Percentiles rank a stretch among this genome's conserved stretches.
Conservation (phyloP, 2,888 invertebrate species). For the Ischnura elegans region DNA sequence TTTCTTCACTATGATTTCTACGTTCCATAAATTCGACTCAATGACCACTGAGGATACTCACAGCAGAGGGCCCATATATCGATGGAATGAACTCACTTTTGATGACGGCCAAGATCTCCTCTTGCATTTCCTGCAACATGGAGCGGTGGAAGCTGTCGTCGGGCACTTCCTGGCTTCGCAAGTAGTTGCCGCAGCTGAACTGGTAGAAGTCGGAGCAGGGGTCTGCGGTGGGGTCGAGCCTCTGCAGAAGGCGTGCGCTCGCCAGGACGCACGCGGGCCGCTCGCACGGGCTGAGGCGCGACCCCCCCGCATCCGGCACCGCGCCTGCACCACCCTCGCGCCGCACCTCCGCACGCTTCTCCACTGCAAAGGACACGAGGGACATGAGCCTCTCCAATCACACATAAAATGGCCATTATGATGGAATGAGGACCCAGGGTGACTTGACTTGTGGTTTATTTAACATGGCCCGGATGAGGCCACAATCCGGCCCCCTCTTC, state of each 20-base stretch:
- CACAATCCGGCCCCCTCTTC: too few relatives aligned
- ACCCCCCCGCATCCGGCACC: not conserved
- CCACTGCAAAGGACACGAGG: not conserved
- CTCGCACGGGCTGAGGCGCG: conserved; percentile 71
- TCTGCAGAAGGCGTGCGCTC: conserved; percentile 75
- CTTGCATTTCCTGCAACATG: conserved; percentile 77
- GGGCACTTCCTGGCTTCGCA: conserved; percentile 75
- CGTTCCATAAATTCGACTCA: too few relatives aligned
- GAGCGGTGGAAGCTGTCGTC: conserved; percentile 76
- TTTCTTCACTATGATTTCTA: too few relatives aligned
- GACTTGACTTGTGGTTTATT: too few relatives aligned
- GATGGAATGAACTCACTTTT: conserved; percentile 74
- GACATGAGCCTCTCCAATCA: not conserved
- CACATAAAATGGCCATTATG: too few relatives aligned
- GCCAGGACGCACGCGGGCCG: conserved; percentile 74
- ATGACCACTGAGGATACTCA: too few relatives aligned
- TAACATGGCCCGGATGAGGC: too few relatives aligned
- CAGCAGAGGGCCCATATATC: too few relatives aligned
- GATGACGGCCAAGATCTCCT: conserved; percentile 76
- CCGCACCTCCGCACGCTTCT: not conserved
- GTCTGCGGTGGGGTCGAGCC: conserved; percentile 74
- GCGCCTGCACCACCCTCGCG: not conserved
- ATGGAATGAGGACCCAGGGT: too few relatives aligned
- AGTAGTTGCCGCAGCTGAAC: conserved; percentile 76
- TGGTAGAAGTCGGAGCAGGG: conserved; percentile 76